phyloP scores from a whole-genome alignment of 2,797 vertebrate genomes.

The Amblyraja radiata region DNA sequence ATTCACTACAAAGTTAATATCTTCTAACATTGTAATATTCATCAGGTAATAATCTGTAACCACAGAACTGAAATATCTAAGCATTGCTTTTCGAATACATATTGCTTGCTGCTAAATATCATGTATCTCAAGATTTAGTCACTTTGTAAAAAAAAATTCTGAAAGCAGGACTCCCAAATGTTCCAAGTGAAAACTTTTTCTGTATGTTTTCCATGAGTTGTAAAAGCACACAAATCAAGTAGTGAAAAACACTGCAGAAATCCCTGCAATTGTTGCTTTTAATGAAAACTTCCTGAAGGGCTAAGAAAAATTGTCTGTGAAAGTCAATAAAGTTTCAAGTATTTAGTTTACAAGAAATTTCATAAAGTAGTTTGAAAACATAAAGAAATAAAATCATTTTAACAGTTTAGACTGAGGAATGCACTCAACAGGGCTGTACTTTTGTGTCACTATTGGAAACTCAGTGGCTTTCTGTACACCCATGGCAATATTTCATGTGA shows the following conservation, averaged over 20 bases:
- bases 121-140: neutral
- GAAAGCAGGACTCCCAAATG: neutral
- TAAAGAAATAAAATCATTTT: neutral
- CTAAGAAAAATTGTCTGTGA: neutral
- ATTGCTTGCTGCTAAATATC: neutral
- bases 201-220: neutral
- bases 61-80: neutral
- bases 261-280: neutral
- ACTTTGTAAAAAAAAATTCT: neutral
- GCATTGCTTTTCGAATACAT: neutral
- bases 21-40: neutral
- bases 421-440: conserved; percentile 24
- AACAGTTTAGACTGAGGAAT: neutral
- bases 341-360: conserved; percentile 11
- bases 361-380: neutral
- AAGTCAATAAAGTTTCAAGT: conserved; percentile 21
- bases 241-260: neutral
- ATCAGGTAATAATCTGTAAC: neutral
- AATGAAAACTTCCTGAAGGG: neutral
- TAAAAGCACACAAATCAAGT: neutral
- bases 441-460: neutral
- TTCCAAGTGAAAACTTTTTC: neutral
- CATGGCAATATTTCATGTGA: conserved; percentile 9
- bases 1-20: neutral
- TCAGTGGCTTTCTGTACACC: neutral